Evolutionary conservation across 2,797 vertebrate species (phyloP).

Genomic region (Ctenochaetus hawaiiensis): DNA sequence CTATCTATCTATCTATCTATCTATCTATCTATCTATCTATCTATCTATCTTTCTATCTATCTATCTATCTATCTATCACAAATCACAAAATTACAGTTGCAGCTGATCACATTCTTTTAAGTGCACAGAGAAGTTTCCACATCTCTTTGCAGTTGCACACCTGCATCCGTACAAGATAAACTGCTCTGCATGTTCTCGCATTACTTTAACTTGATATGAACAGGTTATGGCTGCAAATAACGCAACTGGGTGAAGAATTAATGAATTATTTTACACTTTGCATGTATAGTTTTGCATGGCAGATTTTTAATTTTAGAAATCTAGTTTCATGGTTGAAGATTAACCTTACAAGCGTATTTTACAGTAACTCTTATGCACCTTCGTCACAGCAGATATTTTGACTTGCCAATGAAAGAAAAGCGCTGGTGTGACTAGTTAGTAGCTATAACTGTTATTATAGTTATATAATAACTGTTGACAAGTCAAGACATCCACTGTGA

Average conservation of each 20-base stretch:
- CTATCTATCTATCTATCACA: too few species aligned
- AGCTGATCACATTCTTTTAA: too few species aligned
- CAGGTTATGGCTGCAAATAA: not conserved
- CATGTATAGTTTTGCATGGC: conserved; percentile 56
- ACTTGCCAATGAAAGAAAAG: not conserved
- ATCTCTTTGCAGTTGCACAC: not conserved
- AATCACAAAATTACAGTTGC: too few species aligned
- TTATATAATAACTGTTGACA: not conserved
- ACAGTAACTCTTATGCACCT: not conserved
- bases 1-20: too few species aligned
- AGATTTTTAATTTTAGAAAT: not conserved
- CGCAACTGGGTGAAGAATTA: not conserved
- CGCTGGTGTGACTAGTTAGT: not conserved
- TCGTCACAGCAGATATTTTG: not conserved
- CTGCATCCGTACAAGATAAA: conserved; percentile 7
- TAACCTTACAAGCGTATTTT: not conserved
- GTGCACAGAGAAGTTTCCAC: too few species aligned
- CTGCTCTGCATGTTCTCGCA: conserved; percentile 45
- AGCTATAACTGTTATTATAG: not conserved
- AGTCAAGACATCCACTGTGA: not conserved
- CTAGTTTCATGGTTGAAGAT: not conserved
- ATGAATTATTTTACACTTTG: conserved; percentile 17
- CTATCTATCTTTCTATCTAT: too few species aligned
- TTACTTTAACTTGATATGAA: not conserved
- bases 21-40: too few species aligned